Base-by-base conservation (phyloP, 1,140 invertebrate genomes). In the Aphelinus atriplicis region DNA sequence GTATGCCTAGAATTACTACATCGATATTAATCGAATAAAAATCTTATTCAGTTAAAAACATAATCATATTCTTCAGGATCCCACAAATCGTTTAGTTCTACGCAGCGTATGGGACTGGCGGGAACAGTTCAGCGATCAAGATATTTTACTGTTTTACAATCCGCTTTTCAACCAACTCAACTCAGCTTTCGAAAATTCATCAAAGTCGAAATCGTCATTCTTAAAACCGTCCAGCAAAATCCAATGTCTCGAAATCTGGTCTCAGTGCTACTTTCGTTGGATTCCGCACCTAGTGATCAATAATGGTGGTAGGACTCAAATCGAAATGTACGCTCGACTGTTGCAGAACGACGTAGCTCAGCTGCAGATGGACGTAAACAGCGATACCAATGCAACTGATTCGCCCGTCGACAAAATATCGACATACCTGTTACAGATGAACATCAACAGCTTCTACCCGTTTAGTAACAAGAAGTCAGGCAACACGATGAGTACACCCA, bases 241-340 rank as follows among this genome's bases (percentile, higher is more conserved):
- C 58, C 85, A 91, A 4, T 87, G 85, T 77, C 84, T 96, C 74
- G 91, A 94, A 65, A 83, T 97, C n/a, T 98, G 96, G 96, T 89
- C 90, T 62, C 95, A 95, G 81, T 97, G 95, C 87, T 98, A 96
- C 87, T 93, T 95, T 78, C 92, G 96, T 2, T 97, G 95, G 95
- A 90, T 96, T 81, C 92, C 93, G 3, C 90, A 94, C 7, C 89
- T 96, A 1, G 94, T 97, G 84, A 94, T 96, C 62, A 90, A 91
- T 3, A 92, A 91, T 72, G 94, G 95, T 60, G 95, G 95, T 0
- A 87, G 86, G 72, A 92, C 92, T 48, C 92, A 93, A 74, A 86
- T 92, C 7, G 93, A 94, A 82, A 84, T 92, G 26, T 90, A 86
- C 65, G 85, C 89, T 67, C 87, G 91, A 62, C 80, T 91, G 47